These are phyloP conservation scores for Macrophya annulata DNA, from an alignment of 2,888 invertebrate genomes.

Conservation along the genomic window DNA sequence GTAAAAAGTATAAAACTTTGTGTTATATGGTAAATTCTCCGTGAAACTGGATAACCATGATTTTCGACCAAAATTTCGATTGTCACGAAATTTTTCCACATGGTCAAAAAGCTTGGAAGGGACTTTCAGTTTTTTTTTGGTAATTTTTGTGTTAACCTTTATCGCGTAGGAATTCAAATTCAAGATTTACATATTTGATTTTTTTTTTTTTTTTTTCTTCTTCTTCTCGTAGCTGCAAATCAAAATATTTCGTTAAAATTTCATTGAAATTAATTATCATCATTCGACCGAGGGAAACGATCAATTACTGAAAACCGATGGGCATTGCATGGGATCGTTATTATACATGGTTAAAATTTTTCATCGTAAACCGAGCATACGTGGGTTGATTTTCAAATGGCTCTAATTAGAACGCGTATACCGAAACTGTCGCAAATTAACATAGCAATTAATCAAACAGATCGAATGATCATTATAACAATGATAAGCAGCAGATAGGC, in stretches of 20 bases:
- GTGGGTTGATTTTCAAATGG: constrained; percentile 20
- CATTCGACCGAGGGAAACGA: too few relatives aligned
- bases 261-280: neutral
- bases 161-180: too few relatives aligned
- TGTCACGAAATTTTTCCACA: too few relatives aligned
- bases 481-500: constrained; percentile 57
- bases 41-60: too few relatives aligned
- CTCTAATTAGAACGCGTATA: constrained; percentile 26
- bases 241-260: neutral
- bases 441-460: constrained; percentile 67
- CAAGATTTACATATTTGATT: too few relatives aligned
- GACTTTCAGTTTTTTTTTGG: too few relatives aligned
- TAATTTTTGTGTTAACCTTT: too few relatives aligned
- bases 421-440: constrained; percentile 58
- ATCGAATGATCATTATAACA: constrained; percentile 63
- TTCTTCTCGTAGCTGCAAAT: neutral
- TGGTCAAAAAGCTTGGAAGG: too few relatives aligned
- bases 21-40: too few relatives aligned
- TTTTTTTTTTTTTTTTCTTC: neutral
- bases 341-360: neutral
- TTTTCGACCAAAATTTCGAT: too few relatives aligned
- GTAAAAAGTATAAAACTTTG: neutral
- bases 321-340: neutral
- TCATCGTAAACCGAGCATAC: neutral
- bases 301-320: neutral